Conservation (phyloP, 2,888 invertebrate genomes). For the Trichacis sp. region DNA sequence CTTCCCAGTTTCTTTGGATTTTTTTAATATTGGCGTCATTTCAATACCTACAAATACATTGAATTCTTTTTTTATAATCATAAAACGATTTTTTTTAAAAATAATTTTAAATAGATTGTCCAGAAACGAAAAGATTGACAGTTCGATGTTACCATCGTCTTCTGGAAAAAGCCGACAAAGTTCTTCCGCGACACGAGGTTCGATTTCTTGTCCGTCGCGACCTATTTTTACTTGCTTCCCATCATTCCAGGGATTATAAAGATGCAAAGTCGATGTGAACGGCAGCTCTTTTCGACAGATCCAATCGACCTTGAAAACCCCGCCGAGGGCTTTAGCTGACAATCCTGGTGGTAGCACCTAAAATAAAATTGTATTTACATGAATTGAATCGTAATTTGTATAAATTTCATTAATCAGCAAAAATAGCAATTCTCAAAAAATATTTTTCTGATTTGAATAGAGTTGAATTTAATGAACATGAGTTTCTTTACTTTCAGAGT, state of each 20-base stretch:
- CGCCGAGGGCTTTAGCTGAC: slow-evolving; percentile 92
- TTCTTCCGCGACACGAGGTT: slow-evolving; percentile 94
- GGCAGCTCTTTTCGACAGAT: slow-evolving; percentile 94
- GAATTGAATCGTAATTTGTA: too few relatives aligned
- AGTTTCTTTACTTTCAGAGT: too few relatives aligned
- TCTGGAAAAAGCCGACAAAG: slow-evolving; percentile 93
- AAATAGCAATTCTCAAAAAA: too few relatives aligned
- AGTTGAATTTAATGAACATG: too few relatives aligned
- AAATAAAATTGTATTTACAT: too few relatives aligned
- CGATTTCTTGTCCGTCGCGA: slow-evolving; percentile 98
- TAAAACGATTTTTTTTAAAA: too few relatives aligned
- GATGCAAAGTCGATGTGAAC: slow-evolving; percentile 90
- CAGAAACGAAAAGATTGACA: too few relatives aligned
- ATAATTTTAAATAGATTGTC: too few relatives aligned
- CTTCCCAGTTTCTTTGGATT: slow-evolving; percentile 87
- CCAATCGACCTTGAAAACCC: slow-evolving; percentile 97
- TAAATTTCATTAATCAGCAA: too few relatives aligned
- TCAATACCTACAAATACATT: slow-evolving; percentile 77
- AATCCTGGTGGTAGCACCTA: slow-evolving; percentile 88
- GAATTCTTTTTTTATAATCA: too few relatives aligned
- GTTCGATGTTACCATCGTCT: slow-evolving; percentile 79
- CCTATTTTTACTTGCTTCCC: slow-evolving; percentile 99
- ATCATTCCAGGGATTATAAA: slow-evolving; percentile 98
- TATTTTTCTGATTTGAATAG: too few relatives aligned
- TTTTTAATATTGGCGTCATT: slow-evolving; percentile 86